Conservation (phyloP, 1,140 invertebrate species). For the Eumeta japonica region DNA sequence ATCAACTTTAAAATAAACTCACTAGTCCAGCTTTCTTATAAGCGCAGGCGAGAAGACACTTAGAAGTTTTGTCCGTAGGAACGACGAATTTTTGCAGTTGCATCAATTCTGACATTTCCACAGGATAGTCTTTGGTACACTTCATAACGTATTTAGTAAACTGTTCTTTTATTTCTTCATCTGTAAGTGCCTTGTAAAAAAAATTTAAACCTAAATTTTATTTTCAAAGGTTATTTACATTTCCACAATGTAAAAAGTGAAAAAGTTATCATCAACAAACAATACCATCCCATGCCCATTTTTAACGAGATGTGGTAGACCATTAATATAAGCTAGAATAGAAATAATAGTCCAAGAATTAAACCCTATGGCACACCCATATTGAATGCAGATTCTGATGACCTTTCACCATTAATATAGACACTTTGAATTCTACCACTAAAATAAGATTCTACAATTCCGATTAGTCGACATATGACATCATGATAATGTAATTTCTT, state of each 20-base stretch:
- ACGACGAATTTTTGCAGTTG: conserved; percentile 20
- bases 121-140: conserved; percentile 25
- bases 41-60: conserved; percentile 36
- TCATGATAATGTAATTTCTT: too few species aligned
- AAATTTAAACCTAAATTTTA: conserved; percentile 10
- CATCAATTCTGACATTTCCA: conserved; percentile 26
- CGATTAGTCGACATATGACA: too few species aligned
- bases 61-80: conserved; percentile 23
- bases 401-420: too few species aligned
- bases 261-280: not conserved
- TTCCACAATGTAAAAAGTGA: not conserved
- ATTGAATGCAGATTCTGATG: too few species aligned
- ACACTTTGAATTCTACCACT: too few species aligned
- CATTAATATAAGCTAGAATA: too few species aligned
- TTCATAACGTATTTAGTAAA: conserved; percentile 29
- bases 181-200: conserved; percentile 21
- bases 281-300: too few species aligned
- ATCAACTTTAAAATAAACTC: conserved; percentile 19
- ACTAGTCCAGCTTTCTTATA: conserved; percentile 30
- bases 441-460: too few species aligned
- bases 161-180: conserved; percentile 26
- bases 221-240: too few species aligned
- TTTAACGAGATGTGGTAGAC: too few species aligned
- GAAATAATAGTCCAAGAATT: too few species aligned
- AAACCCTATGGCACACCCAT: too few species aligned